These are phyloP conservation scores for Calliphora vicina DNA, from an alignment of 1,140 invertebrate genomes.

Conservation along the genomic window DNA sequence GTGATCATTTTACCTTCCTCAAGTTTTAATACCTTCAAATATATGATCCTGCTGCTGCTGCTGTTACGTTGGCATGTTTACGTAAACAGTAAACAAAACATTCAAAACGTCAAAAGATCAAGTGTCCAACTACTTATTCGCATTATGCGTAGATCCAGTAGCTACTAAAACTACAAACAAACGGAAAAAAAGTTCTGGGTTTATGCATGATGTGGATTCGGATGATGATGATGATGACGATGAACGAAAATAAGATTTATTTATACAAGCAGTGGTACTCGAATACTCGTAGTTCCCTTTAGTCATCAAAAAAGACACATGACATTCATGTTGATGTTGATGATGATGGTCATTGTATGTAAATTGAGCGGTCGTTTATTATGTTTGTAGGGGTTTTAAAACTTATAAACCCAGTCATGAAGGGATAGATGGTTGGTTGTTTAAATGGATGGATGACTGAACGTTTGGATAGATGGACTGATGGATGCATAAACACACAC, in stretches of 20 bases:
- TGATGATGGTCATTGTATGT: slow-evolving; percentile 35
- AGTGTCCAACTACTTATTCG: slow-evolving; percentile 33
- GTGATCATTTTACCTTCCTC: too few relatives aligned
- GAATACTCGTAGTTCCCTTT: slow-evolving; percentile 8
- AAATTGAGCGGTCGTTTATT: slow-evolving; percentile 35
- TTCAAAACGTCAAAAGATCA: slow-evolving; percentile 33
- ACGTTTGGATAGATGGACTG: slow-evolving; percentile 10
- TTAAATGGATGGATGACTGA: slow-evolving; percentile 4
- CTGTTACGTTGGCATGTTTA: slow-evolving; percentile 16
- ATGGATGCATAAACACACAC: slow-evolving; percentile 4
- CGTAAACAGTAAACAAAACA: slow-evolving; percentile 25
- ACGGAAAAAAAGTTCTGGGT: neutral
- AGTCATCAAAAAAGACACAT: slow-evolving; percentile 31
- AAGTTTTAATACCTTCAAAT: neutral
- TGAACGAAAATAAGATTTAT: neutral
- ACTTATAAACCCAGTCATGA: neutral
- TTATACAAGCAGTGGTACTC: neutral
- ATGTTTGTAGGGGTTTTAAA: slow-evolving; percentile 27
- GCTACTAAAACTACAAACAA: neutral
- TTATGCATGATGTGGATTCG: neutral
- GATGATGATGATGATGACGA: neutral
- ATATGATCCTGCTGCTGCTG: neutral
- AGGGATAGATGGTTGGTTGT: neutral
- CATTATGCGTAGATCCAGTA: slow-evolving; percentile 34
- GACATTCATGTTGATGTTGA: slow-evolving; percentile 35